These are phyloP conservation scores for Caenorhabditis afra DNA, from an alignment of 2,888 invertebrate genomes.

Conservation along the genomic window DNA sequence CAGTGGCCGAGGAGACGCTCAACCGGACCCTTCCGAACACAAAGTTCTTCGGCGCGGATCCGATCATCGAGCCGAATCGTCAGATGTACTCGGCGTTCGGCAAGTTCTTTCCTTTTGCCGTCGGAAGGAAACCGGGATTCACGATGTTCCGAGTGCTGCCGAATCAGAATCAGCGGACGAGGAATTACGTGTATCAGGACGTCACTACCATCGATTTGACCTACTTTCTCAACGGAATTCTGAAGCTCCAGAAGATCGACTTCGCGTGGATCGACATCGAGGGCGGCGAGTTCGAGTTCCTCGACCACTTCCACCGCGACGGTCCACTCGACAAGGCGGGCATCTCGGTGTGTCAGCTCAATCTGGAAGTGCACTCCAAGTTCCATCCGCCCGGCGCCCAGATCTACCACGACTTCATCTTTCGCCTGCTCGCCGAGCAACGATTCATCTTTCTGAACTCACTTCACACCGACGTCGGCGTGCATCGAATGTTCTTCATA, in stretches of 20 bases:
- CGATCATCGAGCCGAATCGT: constrained; percentile 51
- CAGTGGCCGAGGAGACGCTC: constrained; percentile 13
- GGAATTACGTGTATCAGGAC: constrained; percentile 25
- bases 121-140: constrained; percentile 36
- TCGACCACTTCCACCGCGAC: constrained; percentile 41
- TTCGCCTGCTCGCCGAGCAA: constrained; percentile 5
- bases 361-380: constrained; percentile 36
- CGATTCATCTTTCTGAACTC: constrained; percentile 20
- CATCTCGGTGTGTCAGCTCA: constrained; percentile 56
- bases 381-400: constrained; percentile 21
- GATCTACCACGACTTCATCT: constrained; percentile 26
- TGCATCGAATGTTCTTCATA: constrained; percentile 36
- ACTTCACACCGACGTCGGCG: constrained; percentile 14
- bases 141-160: constrained; percentile 34
- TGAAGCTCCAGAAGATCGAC: constrained; percentile 45
- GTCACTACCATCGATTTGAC: constrained; percentile 29
- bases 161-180: constrained; percentile 29
- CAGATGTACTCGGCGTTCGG: constrained; percentile 47
- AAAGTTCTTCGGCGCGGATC: constrained; percentile 55
- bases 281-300: constrained; percentile 51
- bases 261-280: constrained; percentile 54
- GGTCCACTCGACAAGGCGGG: constrained; percentile 1
- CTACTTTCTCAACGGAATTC: constrained; percentile 27
- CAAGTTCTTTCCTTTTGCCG: constrained; percentile 47
- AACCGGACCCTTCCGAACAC: constrained; percentile 32